Base-by-base conservation (phyloP, 2,888 invertebrate genomes). In the Geophilus truncorum region DNA sequence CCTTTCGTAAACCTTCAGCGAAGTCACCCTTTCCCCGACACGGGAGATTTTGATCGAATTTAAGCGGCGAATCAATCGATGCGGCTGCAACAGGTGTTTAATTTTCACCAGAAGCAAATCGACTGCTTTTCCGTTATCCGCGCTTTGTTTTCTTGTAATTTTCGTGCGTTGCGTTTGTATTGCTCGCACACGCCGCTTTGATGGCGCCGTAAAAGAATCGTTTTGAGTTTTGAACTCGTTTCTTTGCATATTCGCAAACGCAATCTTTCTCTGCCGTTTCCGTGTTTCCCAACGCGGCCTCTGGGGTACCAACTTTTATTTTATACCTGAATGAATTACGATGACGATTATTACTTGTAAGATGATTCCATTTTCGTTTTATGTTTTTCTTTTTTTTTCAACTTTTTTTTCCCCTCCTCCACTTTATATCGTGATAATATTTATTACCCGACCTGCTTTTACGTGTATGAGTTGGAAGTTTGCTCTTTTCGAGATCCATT, bases 371-470 rank as follows among this genome's bases (percentile, higher is more conserved):
- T 62, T 62, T 62, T 62, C 23, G 21, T 62, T 62, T 62, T 62
- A 62, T 62, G 57, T 10, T 62, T 62, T 62, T n/a, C n/a, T 62
- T 62, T 62, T 62, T 62, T 62, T n/a, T n/a, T 57, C 21, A 7
- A n/a, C 18, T 7, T 57, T 57, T 18, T 62, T 62, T 57, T 62
- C 10, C 21, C 21, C n/a, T 40, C 12, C 40, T 62, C n/a, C n/a
- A n/a, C n/a, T 62, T 62, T 62, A 62, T 62, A 62, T 62, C 57
- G 57, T 62, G 57, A 62, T 62, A 62, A 62, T 62, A 62, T 62
- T 62, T 62, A 62, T 62, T 62, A 23, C 57, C 21, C 57, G 57
- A 62, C 57, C 57, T 23, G 57, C 21, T 23, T 23, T 62, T 10
- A 62, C 57, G 57, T n/a, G 3, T 23, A 62, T 21, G 57, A 62